phyloP scores from a whole-genome alignment of 2,888 invertebrate species.

The Melanchra persicariae region DNA sequence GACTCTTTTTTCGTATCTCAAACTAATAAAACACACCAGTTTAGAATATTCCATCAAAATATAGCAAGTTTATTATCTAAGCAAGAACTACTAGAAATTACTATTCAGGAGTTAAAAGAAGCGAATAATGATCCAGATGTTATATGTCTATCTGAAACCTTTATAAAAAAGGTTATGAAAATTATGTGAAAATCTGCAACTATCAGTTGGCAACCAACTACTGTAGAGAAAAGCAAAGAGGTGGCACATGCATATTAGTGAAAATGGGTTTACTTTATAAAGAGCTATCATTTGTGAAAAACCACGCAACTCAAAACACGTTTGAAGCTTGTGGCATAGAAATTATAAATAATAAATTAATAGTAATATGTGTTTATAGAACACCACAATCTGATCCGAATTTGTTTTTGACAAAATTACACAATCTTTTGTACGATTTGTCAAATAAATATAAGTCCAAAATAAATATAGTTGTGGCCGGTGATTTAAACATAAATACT shows the following conservation, averaged over 20 bases:
- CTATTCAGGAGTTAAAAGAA: constrained; percentile 14
- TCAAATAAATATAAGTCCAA: no score
- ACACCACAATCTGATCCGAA: constrained; percentile 2
- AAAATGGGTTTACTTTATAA: constrained; percentile 12
- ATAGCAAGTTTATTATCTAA: constrained; percentile 16
- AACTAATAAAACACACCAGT: background rate
- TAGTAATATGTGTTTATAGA: constrained; percentile 21
- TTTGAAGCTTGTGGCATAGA: constrained; percentile 33
- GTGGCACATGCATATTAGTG: constrained; percentile 27
- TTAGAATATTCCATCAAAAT: constrained; percentile 23
- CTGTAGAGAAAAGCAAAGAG: constrained; percentile 22
- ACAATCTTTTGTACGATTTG: no score
- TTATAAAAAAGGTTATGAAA: constrained; percentile 18
- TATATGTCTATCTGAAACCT: constrained; percentile 21
- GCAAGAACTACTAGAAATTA: constrained; percentile 19
- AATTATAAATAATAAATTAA: background rate
- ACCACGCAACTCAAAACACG: constrained; percentile 17
- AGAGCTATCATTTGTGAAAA: constrained; percentile 11
- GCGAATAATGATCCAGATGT: background rate
- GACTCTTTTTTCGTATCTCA: constrained; percentile 10
- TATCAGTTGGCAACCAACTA: constrained; percentile 14
- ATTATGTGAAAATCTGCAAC: constrained; percentile 1
- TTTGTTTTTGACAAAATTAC: no score
- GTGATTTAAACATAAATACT: no score
- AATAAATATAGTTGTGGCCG: no score